These are phyloP conservation scores for Sturnus vulgaris DNA, from an alignment of 2,113 vertebrate genomes.

Conservation along the genomic window DNA sequence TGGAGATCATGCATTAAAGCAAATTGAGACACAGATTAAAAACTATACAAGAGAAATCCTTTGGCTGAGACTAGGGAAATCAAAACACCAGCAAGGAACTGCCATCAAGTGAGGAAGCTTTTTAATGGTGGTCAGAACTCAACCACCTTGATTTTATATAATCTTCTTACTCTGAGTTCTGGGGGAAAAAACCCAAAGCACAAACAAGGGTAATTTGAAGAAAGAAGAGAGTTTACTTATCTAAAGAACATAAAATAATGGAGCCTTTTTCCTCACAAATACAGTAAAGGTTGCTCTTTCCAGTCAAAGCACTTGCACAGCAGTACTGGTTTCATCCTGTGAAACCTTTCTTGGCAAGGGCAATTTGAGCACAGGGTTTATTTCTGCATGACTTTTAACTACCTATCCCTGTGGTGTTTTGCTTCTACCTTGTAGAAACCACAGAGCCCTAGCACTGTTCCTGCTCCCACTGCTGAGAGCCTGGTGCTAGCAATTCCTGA, in stretches of 20 bases:
- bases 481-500: neutral
- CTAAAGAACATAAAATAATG: neutral
- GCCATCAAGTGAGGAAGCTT: neutral
- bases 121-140: neutral
- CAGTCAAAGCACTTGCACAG: neutral
- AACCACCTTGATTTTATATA: neutral
- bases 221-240: neutral
- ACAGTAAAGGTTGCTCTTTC: neutral
- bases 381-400: neutral
- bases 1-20: neutral
- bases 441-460: neutral
- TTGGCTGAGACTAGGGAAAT: neutral
- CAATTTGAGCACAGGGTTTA: neutral
- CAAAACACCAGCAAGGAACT: neutral
- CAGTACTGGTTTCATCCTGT: neutral
- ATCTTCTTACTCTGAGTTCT: neutral
- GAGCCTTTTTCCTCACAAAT: neutral
- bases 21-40: conserved; percentile 25
- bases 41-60: neutral
- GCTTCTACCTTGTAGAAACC: neutral
- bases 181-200: no score
- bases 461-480: neutral
- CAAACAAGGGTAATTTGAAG: neutral
- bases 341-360: neutral
- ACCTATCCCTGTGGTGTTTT: neutral